A percentile compares a stretch with the other conserved stretches of the same genome.
These are phyloP conservation scores for Chaetoderma sp. DNA, from an alignment of 2,888 invertebrate species.

Conservation along the genomic window DNA sequence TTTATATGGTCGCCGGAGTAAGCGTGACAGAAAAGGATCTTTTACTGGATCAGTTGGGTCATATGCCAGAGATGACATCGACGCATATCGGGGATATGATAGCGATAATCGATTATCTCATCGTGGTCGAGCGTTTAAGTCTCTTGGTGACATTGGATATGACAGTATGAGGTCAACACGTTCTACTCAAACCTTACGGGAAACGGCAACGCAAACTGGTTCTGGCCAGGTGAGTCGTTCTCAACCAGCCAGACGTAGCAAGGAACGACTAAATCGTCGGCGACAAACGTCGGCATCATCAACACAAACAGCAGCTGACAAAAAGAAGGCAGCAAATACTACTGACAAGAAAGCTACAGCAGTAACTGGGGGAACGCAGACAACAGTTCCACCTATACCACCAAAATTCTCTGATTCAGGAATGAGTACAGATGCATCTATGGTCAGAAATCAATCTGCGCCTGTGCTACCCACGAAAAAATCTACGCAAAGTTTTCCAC, in stretches of 20 bases:
- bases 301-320: slow-evolving; percentile 41
- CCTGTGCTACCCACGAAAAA: too few species aligned
- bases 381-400: not conserved
- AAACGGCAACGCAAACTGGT: slow-evolving; percentile 56
- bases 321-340: not conserved
- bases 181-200: slow-evolving; percentile 51
- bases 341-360: not conserved
- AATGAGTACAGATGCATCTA: not conserved
- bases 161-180: slow-evolving; percentile 30
- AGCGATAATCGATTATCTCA: slow-evolving; percentile 45
- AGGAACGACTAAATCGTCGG: slow-evolving; percentile 37
- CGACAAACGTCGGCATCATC: slow-evolving; percentile 43
- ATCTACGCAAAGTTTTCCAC: not conserved
- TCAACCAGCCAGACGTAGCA: slow-evolving; percentile 39
- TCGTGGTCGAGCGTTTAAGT: slow-evolving; percentile 45
- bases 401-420: not conserved
- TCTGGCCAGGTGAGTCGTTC: slow-evolving; percentile 37
- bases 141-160: slow-evolving; percentile 50
- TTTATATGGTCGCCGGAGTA: slow-evolving; percentile 49
- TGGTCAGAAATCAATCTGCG: too few species aligned
- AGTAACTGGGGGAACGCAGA: not conserved
- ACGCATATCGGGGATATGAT: slow-evolving; percentile 43
- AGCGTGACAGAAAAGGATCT: slow-evolving; percentile 39
- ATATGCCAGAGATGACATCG: slow-evolving; percentile 54
- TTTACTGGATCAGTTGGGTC: slow-evolving; percentile 44